These are phyloP conservation scores for Saccopteryx leptura DNA, from an alignment of 2,113 vertebrate species.

Conservation along the genomic window DNA sequence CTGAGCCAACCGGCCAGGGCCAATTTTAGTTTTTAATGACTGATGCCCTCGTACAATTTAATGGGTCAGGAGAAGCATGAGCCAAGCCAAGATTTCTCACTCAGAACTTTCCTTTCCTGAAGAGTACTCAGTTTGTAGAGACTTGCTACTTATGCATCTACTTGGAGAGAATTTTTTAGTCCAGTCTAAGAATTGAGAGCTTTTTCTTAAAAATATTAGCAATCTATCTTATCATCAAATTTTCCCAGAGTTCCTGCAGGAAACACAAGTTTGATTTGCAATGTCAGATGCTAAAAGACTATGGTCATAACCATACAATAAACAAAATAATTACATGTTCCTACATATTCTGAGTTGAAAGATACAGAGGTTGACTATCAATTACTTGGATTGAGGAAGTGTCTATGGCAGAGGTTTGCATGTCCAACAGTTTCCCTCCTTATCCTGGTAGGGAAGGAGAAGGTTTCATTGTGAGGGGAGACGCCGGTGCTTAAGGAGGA, in stretches of 20 bases:
- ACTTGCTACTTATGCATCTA: neutral
- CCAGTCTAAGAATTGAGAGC: neutral
- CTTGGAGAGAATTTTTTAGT: neutral
- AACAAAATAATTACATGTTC: neutral
- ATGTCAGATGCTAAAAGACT: neutral
- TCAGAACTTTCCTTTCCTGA: neutral
- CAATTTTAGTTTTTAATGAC: conserved; percentile 63
- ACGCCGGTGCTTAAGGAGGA: neutral
- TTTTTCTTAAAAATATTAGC: neutral
- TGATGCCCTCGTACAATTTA: conserved; percentile 53
- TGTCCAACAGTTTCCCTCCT: neutral
- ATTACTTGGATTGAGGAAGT: neutral
- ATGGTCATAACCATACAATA: neutral
- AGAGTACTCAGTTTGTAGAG: neutral
- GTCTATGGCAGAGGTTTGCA: accelerated
- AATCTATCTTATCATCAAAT: neutral
- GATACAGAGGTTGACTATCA: neutral
- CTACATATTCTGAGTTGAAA: neutral
- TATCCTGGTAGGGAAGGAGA: neutral
- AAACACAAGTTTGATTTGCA: neutral
- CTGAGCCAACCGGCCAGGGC: too few relatives aligned
- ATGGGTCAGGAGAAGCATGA: conserved; percentile 60
- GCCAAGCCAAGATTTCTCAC: neutral
- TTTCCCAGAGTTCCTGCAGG: neutral
- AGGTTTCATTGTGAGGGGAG: neutral